Evolutionary conservation across 2,113 vertebrate genomes (phyloP).

Genomic region (Rhinolophus ferrumequinum): DNA sequence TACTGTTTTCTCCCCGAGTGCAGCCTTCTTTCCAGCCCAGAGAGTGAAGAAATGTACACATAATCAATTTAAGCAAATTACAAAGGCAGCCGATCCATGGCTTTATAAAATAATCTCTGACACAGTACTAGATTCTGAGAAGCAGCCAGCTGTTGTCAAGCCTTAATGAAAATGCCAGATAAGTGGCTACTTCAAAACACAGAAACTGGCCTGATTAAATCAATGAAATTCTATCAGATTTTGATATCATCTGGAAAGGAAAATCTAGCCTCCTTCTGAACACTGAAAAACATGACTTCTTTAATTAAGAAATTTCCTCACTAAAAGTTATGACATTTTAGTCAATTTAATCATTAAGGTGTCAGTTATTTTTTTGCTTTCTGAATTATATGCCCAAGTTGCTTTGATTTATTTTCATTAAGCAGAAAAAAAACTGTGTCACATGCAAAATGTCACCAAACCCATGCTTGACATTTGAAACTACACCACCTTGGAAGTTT

Average conservation of each 20-base stretch:
- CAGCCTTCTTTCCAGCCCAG: conserved; percentile 28
- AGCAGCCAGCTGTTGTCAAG: conserved; percentile 47
- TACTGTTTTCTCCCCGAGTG: conserved; percentile 1
- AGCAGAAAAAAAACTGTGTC: not conserved
- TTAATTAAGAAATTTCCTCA: conserved; percentile 46
- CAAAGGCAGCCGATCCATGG: conserved; percentile 21
- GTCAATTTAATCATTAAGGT: conserved; percentile 40
- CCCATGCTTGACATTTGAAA: conserved; percentile 1
- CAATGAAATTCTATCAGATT: conserved; percentile 31
- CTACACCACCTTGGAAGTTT: not conserved
- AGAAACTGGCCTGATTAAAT: conserved; percentile 58
- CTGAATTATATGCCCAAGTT: not conserved
- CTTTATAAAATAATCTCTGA: conserved; percentile 57
- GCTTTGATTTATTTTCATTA: conserved; percentile 15
- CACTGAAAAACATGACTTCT: conserved; percentile 20
- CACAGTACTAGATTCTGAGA: conserved; percentile 1
- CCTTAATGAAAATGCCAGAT: conserved; percentile 56
- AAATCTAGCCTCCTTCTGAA: conserved; percentile 29
- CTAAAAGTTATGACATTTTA: not conserved
- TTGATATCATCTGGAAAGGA: conserved; percentile 24
- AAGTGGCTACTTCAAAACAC: conserved; percentile 61
- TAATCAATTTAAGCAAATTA: conserved; percentile 58
- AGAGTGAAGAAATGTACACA: conserved; percentile 44
- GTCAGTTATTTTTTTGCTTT: not conserved
- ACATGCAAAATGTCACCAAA: conserved; percentile 26